phyloP scores from a whole-genome alignment of 2,113 vertebrate genomes.

The Hippolais icterina region DNA sequence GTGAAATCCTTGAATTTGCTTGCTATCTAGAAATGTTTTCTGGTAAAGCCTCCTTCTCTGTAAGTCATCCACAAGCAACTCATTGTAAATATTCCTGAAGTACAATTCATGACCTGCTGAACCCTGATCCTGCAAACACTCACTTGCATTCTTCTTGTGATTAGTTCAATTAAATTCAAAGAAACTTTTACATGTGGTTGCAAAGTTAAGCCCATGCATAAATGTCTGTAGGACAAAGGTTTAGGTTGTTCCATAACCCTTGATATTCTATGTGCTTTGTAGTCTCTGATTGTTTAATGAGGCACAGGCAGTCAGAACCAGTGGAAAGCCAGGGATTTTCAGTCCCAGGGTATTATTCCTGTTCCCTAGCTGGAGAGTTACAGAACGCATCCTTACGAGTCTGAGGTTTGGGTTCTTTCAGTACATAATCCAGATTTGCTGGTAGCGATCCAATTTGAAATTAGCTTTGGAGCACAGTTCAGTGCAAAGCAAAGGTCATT shows the following conservation, averaged over 20 bases:
- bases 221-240: not conserved
- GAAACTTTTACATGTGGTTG: not conserved
- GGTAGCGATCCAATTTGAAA: not conserved
- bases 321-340: not conserved
- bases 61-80: not conserved
- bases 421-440: not conserved
- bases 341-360: not conserved
- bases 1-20: not conserved
- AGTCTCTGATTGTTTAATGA: not conserved
- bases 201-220: slow-evolving; percentile 19
- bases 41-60: not conserved
- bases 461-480: not conserved
- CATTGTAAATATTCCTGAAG: not conserved
- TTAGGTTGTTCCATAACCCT: slow-evolving; percentile 8
- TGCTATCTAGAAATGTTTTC: not conserved
- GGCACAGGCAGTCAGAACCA: not conserved
- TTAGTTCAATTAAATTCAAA: slow-evolving; percentile 38
- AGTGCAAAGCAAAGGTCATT: not conserved
- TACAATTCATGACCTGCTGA: not conserved
- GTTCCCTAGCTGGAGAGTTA: not conserved
- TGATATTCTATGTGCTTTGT: not conserved
- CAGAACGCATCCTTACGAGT: rapidly evolving
- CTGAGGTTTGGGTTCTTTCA: not conserved
- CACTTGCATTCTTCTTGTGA: slow-evolving; percentile 27
- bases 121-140: not conserved